Evolutionary conservation across 2,888 invertebrate species (phyloP).

Genomic region (Hyposoter didymator): DNA sequence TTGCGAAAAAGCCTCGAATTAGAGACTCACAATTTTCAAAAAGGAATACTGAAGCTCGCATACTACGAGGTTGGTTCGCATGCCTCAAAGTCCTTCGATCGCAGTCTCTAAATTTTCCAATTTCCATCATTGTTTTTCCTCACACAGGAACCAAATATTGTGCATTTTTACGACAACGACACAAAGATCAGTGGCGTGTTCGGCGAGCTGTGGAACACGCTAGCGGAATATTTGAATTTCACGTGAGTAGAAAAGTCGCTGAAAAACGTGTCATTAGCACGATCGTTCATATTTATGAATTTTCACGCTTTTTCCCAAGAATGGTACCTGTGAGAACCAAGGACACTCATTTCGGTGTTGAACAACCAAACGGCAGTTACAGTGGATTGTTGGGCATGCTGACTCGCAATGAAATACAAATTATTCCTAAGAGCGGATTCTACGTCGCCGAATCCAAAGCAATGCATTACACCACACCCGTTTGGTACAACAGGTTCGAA

Average conservation of each 20-base stretch:
- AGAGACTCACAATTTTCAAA: slow-evolving; percentile 66
- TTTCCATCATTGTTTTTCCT: neutral
- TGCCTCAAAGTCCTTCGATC: neutral
- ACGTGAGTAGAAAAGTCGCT: slow-evolving; percentile 66
- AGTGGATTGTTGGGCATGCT: slow-evolving; percentile 67
- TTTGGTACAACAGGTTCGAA: slow-evolving; percentile 67
- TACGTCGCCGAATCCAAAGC: slow-evolving; percentile 45
- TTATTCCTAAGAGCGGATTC: slow-evolving; percentile 67
- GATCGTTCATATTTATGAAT: neutral
- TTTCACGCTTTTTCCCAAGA: neutral
- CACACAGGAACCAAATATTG: slow-evolving; percentile 32
- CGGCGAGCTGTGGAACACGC: slow-evolving; percentile 70
- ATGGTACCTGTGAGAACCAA: slow-evolving; percentile 26
- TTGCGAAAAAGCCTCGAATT: slow-evolving; percentile 42
- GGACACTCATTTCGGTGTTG: slow-evolving; percentile 34
- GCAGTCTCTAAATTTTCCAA: neutral
- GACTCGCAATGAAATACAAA: slow-evolving; percentile 63
- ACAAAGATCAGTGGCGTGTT: slow-evolving; percentile 61
- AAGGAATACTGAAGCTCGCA: slow-evolving; percentile 48
- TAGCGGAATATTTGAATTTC: slow-evolving; percentile 70
- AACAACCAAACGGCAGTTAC: slow-evolving; percentile 62
- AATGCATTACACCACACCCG: slow-evolving; percentile 68
- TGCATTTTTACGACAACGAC: slow-evolving; percentile 55
- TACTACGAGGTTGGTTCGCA: slow-evolving; percentile 65
- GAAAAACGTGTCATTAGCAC: too few relatives aligned